Evolutionary conservation across 2,113 vertebrate genomes (phyloP).

Genomic region (Gavia stellata): DNA sequence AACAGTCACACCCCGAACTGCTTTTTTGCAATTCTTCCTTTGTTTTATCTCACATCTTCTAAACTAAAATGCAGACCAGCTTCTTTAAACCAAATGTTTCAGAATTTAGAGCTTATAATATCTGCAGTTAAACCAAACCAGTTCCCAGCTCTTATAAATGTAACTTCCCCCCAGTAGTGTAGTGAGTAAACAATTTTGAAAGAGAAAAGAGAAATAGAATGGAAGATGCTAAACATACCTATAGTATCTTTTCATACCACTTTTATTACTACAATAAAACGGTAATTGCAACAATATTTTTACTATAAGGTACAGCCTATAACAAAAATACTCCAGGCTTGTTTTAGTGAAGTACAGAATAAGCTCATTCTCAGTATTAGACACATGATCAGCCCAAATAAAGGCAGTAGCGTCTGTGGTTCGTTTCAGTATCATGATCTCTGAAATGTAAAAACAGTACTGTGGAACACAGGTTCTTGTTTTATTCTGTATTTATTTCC

Average conservation of each 20-base stretch:
- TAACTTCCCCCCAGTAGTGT: background rate
- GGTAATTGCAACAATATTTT: background rate
- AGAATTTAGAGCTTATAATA: background rate
- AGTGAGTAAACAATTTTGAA: background rate
- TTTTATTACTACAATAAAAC: background rate
- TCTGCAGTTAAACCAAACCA: background rate
- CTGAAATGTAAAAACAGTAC: background rate
- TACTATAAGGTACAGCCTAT: background rate
- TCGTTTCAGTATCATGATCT: background rate
- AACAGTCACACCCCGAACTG: background rate
- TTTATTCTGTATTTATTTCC: background rate
- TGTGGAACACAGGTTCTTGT: background rate
- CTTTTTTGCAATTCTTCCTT: background rate
- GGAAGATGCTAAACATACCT: background rate
- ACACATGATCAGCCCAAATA: background rate
- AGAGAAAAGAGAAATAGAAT: background rate
- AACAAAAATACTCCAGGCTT: background rate
- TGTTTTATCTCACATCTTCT: background rate
- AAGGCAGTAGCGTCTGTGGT: background rate
- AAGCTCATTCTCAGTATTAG: background rate
- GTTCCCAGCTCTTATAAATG: background rate
- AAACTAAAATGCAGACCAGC: background rate
- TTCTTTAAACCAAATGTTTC: background rate
- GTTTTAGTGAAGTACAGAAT: background rate
- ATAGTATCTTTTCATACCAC: background rate